A percentile compares a stretch with the other conserved stretches of the same genome.
phyloP scores from a whole-genome alignment of 2,113 vertebrate species.

The Albula glossodonta region DNA sequence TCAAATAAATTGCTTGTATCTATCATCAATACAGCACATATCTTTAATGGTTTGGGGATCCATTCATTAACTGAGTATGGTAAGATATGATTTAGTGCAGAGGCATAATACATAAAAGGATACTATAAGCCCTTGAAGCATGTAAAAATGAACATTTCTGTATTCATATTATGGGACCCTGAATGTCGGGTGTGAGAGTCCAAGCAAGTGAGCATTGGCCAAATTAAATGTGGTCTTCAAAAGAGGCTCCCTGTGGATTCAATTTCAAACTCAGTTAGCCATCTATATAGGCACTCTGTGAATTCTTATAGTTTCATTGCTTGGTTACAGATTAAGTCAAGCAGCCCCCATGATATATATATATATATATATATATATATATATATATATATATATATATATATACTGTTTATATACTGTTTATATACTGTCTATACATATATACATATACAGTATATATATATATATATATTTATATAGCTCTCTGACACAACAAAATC shows the following conservation, averaged over 20 bases:
- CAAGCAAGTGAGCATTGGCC: conserved; percentile 4
- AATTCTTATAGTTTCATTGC: background rate
- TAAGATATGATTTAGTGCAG: background rate
- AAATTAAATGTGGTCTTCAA: background rate
- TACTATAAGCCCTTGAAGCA: background rate
- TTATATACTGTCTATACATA: no score
- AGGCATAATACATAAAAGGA: background rate
- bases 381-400: no score
- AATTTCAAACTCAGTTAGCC: background rate
- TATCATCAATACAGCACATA: background rate
- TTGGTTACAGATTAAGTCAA: background rate
- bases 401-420: no score
- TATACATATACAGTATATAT: no score
- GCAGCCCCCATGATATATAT: background rate
- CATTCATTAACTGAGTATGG: background rate
- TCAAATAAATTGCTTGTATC: background rate
- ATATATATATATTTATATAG: no score
- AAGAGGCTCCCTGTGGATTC: background rate
- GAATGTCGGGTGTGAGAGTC: background rate
- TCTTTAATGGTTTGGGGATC: background rate
- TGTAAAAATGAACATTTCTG: background rate
- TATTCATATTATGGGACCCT: conserved; percentile 1
- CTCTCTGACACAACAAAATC: background rate
- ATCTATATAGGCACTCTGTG: conserved; percentile 8
- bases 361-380: no score